phyloP scores from a whole-genome alignment of 2,888 invertebrate species.

The Drosophila neutralis region DNA sequence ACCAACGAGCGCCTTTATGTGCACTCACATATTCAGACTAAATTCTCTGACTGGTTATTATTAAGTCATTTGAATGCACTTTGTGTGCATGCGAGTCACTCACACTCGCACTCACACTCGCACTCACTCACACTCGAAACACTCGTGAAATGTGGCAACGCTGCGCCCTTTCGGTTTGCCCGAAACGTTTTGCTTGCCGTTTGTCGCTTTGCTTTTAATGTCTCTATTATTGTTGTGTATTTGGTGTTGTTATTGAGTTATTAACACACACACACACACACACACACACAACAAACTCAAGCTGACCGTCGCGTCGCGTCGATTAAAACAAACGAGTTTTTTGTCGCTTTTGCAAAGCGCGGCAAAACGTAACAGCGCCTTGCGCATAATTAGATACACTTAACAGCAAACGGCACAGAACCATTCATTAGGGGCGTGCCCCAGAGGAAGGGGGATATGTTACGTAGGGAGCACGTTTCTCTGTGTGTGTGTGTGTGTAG shows the following conservation, averaged over 20 bases:
- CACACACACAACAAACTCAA: constrained; percentile 51
- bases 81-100: constrained; percentile 50
- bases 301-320: constrained; percentile 57
- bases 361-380: constrained; percentile 62
- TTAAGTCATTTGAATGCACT: constrained; percentile 81
- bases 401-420: constrained; percentile 63
- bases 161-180: constrained; percentile 44
- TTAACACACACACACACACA: constrained; percentile 58
- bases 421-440: constrained; percentile 71
- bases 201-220: constrained; percentile 72
- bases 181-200: constrained; percentile 57
- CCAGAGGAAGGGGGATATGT: not conserved
- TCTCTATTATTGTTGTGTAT: constrained; percentile 76
- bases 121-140: constrained; percentile 2
- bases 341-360: constrained; percentile 50
- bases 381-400: constrained; percentile 77
- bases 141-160: constrained; percentile 56
- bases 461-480: not conserved
- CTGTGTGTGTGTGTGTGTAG: not conserved
- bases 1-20: constrained; percentile 29
- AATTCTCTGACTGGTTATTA: constrained; percentile 51
- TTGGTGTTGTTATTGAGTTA: constrained; percentile 76
- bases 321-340: constrained; percentile 68
- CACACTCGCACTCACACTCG: constrained; percentile 31
- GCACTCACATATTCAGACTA: constrained; percentile 14